Evolutionary conservation across 2,888 invertebrate genomes (phyloP), one percentile per base, ranked within the genome.

Genomic region (Agriotes lineatus): DNA sequence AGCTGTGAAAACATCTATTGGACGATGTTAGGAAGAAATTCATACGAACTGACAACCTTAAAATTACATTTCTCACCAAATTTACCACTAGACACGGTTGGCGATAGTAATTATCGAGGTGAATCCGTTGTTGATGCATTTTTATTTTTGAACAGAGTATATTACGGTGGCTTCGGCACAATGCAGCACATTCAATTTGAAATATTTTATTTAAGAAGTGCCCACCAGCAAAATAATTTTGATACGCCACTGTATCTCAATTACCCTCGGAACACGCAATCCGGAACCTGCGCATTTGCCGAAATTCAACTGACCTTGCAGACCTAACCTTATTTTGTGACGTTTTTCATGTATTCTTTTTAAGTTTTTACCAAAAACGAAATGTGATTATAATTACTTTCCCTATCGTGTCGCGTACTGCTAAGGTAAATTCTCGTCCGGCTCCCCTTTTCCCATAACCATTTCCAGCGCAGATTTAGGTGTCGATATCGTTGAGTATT

Each of bases 321-420:
- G 9, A 18, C 12, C 52, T 52, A 52, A 52, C 52, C 52, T 33
- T 33, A 52, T 18, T 52, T 52, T 9, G 16, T 52, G 52, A 52
- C 52, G 19, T 52, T 52, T 52, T 9, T n/a, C n/a, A 52, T 18
- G 14, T 14, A 16, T 16, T 9, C 10, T 9, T 33, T 50, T 52
- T 52, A 18, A 14, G 33, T 52, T 14, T 10, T 52, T 52, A 2
- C 12, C 2, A 18, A 16, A 52, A 52, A 52, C 33, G 33, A 19
- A 52, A 30, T 25, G 52, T 52, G 18, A 16, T 33, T 33, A 1
- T 16, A 7, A 18, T 52, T 52, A 52, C 33, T 33, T 33, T 16
- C 18, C 30, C 2, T 10, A 12, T 16, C 18, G 16, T 10, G 33
- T 52, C 33, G 18, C 35, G 10, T 18, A 10, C 18, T 18, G 33